Conservation (phyloP, 2,888 invertebrate species). For the Chrysopilus asiliformis region DNA sequence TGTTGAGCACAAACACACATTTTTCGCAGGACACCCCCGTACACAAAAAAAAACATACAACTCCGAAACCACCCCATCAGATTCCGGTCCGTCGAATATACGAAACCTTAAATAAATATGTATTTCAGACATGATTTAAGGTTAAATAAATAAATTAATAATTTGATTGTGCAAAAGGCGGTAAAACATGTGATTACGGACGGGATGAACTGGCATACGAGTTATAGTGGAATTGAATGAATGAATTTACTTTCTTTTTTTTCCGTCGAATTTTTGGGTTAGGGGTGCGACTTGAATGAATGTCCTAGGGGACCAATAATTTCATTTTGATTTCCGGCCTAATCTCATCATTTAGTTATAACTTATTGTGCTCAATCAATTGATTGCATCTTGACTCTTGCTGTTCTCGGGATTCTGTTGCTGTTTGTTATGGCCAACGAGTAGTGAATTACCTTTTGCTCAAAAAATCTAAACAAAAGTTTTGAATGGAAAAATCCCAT, state of each 20-base stretch:
- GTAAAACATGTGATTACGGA: constrained; percentile 10
- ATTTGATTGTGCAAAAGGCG: constrained; percentile 10
- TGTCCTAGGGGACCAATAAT: constrained; percentile 8
- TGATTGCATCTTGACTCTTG: no score
- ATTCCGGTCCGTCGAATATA: no score
- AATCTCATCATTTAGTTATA: constrained; percentile 12
- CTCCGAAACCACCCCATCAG: no score
- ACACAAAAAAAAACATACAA: no score
- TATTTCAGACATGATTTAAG: neutral
- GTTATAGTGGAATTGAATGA: constrained; percentile 4
- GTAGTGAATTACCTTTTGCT: no score
- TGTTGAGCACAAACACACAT: constrained; percentile 11
- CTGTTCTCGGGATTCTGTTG: no score
- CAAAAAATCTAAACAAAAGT: no score
- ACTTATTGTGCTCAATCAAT: constrained; percentile 9
- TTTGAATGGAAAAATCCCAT: no score
- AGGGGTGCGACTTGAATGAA: neutral
- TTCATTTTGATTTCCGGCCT: constrained; percentile 13
- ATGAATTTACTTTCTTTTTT: constrained; percentile 3
- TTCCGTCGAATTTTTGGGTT: no score
- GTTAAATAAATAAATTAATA: constrained; percentile 12
- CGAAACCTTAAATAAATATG: neutral
- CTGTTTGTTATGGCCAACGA: no score
- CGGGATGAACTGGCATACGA: constrained; percentile 11
- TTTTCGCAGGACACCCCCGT: no score